Evolutionary conservation across 2,113 vertebrate species (phyloP).

Genomic region (Paedocypris sp.): DNA sequence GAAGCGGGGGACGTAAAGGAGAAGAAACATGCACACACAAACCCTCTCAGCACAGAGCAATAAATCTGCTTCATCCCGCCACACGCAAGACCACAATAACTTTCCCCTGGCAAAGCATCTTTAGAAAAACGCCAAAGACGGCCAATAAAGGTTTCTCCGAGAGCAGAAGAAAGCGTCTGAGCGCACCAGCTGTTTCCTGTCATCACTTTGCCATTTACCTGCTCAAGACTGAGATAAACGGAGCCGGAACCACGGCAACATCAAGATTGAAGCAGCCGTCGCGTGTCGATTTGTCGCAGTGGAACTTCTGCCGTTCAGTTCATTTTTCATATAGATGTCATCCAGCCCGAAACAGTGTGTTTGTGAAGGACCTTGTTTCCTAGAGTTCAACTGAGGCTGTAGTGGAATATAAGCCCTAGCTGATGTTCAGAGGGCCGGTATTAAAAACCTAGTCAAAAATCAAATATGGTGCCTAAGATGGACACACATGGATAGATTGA

Average conservation of each 20-base stretch:
- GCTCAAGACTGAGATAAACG: not conserved
- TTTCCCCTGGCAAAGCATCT: constrained; percentile 11
- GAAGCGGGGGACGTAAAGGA: no score
- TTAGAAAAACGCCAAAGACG: not conserved
- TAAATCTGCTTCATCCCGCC: not conserved
- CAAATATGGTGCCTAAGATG: no score
- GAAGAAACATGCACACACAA: constrained; percentile 4
- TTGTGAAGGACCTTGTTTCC: no score
- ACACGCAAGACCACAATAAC: not conserved
- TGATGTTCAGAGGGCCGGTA: no score
- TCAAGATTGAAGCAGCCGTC: constrained; percentile 13
- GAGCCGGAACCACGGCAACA: not conserved
- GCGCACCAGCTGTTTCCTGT: constrained; percentile 19
- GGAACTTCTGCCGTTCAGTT: constrained; percentile 10
- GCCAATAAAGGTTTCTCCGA: constrained; percentile 27
- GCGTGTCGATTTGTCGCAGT: not conserved
- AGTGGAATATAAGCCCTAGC: no score
- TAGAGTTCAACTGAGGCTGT: no score
- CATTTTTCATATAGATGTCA: no score
- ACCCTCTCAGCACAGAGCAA: not conserved
- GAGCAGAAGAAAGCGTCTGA: constrained; percentile 25
- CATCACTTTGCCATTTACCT: not conserved
- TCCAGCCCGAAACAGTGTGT: no score
- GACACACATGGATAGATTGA: no score
- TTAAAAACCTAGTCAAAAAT: no score